Percentiles rank a stretch among this genome's conserved stretches.
These are phyloP conservation scores for Craniophora ligustri DNA, from an alignment of 2,888 invertebrate genomes.

Conservation along the genomic window DNA sequence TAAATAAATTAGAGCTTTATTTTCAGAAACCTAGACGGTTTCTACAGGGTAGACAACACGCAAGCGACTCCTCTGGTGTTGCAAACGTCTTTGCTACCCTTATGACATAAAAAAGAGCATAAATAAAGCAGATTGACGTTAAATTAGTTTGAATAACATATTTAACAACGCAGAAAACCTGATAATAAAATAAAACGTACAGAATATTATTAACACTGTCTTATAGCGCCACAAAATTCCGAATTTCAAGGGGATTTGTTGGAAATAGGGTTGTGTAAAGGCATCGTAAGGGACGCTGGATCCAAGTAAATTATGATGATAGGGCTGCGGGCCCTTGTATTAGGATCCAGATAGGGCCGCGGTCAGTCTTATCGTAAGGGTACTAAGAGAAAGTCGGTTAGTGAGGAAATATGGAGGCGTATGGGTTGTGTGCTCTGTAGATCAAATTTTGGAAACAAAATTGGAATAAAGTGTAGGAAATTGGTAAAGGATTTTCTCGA, in stretches of 20 bases:
- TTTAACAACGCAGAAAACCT: no score
- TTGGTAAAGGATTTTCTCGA: constrained; percentile 4
- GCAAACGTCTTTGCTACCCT: no score
- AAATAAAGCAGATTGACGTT: no score
- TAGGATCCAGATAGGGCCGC: constrained; percentile 38
- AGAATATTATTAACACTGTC: background rate
- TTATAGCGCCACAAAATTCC: constrained; percentile 4
- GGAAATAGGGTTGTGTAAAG: constrained; percentile 11
- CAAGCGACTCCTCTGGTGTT: no score
- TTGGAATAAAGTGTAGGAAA: constrained; percentile 10
- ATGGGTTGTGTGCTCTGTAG: constrained; percentile 13
- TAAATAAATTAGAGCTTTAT: no score
- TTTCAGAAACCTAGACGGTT: no score
- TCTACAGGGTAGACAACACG: no score
- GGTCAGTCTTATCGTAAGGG: constrained; percentile 47
- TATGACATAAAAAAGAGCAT: no score
- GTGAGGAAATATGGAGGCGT: constrained; percentile 12
- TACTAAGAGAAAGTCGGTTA: constrained; percentile 36
- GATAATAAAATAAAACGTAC: background rate
- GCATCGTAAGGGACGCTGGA: constrained; percentile 31
- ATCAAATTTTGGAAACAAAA: constrained; percentile 24
- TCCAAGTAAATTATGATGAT: constrained; percentile 50
- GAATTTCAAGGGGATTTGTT: constrained; percentile 8
- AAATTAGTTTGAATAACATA: no score
- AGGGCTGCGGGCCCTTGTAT: constrained; percentile 28